Evolutionary conservation across 2,888 invertebrate genomes (phyloP).

Genomic region (Mimumesa dahlbomi): DNA sequence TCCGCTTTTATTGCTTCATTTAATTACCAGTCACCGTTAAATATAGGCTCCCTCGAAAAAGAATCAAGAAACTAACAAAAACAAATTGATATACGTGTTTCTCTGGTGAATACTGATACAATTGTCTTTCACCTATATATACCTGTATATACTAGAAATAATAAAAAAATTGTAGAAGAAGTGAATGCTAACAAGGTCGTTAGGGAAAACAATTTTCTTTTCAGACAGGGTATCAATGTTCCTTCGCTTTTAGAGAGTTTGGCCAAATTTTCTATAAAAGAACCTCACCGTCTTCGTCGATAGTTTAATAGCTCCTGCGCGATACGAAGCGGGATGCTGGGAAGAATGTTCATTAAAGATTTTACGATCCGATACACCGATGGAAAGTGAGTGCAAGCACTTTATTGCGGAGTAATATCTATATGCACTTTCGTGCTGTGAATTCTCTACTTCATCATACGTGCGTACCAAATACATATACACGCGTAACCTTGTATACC

Average conservation of each 20-base stretch:
- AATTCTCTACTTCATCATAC: slow-evolving; percentile 10
- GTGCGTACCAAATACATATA: slow-evolving; percentile 5
- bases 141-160: too few species aligned
- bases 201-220: slow-evolving; percentile 3
- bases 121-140: too few species aligned
- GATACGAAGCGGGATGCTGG: slow-evolving; percentile 12
- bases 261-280: slow-evolving; percentile 20
- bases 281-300: not conserved
- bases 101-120: too few species aligned
- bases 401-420: slow-evolving; percentile 62
- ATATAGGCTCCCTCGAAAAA: too few species aligned
- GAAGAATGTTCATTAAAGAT: slow-evolving; percentile 46
- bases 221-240: slow-evolving; percentile 19
- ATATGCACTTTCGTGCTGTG: slow-evolving; percentile 31
- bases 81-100: too few species aligned
- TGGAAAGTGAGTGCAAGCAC: slow-evolving; percentile 38
- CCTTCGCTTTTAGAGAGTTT: slow-evolving; percentile 6
- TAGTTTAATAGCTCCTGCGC: slow-evolving; percentile 16
- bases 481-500: too few species aligned
- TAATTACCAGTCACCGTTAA: too few species aligned
- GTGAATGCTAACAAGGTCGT: too few species aligned
- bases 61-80: too few species aligned
- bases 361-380: slow-evolving; percentile 45
- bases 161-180: too few species aligned
- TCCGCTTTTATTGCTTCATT: too few species aligned